Conservation (phyloP, 2,888 invertebrate genomes). For the Podotricha telesiphe region DNA sequence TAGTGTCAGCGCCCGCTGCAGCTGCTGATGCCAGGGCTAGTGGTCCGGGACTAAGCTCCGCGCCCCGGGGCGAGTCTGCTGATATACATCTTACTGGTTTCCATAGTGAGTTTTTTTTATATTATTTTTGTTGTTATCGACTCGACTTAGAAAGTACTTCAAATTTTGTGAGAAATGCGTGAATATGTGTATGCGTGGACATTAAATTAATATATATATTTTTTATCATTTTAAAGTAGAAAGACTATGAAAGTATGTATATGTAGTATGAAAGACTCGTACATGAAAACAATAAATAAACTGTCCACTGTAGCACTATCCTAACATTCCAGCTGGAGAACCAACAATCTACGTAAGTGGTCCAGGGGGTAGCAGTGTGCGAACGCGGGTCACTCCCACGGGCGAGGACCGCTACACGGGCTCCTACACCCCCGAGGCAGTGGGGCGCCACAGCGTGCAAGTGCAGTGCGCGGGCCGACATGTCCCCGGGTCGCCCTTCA, state of each 20-base stretch:
- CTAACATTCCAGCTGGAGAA: constrained; percentile 75
- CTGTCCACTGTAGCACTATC: too few species aligned
- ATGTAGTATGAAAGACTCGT: too few species aligned
- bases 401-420: constrained; percentile 89
- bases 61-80: constrained; percentile 68
- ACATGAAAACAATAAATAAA: too few species aligned
- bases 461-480: constrained; percentile 92
- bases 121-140: too few species aligned
- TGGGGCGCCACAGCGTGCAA: constrained; percentile 93
- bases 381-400: constrained; percentile 86
- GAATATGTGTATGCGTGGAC: too few species aligned
- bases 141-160: too few species aligned
- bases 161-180: too few species aligned
- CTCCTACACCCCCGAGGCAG: constrained; percentile 92
- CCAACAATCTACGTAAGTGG: constrained; percentile 90
- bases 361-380: constrained; percentile 92
- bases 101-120: constrained; percentile 51
- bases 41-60: constrained; percentile 71
- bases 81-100: constrained; percentile 78
- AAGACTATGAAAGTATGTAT: too few species aligned
- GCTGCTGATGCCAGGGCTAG: constrained; percentile 73
- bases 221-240: too few species aligned
- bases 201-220: too few species aligned
- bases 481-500: constrained; percentile 95
- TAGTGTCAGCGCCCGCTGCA: constrained; percentile 84